Percentiles rank a stretch among this genome's conserved stretches.
Conservation (phyloP, 2,113 vertebrate genomes). For the Mirounga angustirostris region DNA sequence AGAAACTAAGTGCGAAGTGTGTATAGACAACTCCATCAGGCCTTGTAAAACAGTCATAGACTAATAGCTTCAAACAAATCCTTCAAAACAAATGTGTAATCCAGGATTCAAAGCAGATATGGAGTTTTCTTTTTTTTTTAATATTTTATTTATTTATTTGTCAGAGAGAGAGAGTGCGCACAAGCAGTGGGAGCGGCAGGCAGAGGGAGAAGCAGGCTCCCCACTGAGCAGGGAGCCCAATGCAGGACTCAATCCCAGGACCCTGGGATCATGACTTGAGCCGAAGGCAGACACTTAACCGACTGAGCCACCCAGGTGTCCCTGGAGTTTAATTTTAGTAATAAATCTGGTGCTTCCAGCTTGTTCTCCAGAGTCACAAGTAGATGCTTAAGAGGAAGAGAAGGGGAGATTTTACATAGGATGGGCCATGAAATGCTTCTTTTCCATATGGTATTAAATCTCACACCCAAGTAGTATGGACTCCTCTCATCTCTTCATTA, state of each 20-base stretch:
- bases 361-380: background rate
- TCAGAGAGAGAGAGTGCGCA: too few relatives aligned
- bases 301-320: too few relatives aligned
- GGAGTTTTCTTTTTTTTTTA: background rate
- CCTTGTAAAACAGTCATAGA: slow-evolving; percentile 7
- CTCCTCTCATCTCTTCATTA: background rate
- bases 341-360: background rate
- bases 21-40: background rate
- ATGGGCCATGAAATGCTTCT: background rate
- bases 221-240: too few relatives aligned
- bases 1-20: slow-evolving; percentile 3
- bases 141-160: too few relatives aligned
- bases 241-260: too few relatives aligned
- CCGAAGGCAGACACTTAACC: too few relatives aligned
- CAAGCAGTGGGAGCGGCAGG: too few relatives aligned
- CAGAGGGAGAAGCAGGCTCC: too few relatives aligned
- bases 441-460: background rate
- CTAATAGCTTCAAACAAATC: slow-evolving; percentile 8
- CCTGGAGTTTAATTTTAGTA: background rate
- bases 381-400: background rate
- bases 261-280: too few relatives aligned
- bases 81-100: slow-evolving; percentile 22
- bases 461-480: background rate
- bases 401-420: background rate
- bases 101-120: background rate